Percentiles rank a stretch among this genome's conserved stretches.
Conservation (phyloP, 2,113 vertebrate species). For the Tragelaphus imberbis region DNA sequence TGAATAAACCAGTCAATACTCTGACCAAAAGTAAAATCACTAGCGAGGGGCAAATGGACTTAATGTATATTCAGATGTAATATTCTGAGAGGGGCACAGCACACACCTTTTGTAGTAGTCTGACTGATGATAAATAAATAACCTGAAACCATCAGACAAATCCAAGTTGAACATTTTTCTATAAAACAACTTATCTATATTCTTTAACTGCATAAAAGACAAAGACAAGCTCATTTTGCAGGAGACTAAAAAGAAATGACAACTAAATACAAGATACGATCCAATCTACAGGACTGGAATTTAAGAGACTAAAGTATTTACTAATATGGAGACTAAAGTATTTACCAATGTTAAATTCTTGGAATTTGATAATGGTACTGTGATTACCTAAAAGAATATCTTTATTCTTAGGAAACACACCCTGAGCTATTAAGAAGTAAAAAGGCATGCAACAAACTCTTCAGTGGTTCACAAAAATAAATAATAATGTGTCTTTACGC, state of each 20-base stretch:
- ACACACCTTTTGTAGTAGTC: not conserved
- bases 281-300: not conserved
- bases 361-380: not conserved
- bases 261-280: not conserved
- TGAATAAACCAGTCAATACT: not conserved
- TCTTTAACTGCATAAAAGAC: not conserved
- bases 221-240: not conserved
- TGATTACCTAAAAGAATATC: not conserved
- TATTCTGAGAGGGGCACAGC: not conserved
- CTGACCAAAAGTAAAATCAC: not conserved
- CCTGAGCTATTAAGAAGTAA: not conserved
- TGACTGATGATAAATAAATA: not conserved
- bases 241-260: not conserved
- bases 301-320: not conserved
- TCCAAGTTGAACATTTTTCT: not conserved
- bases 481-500: not conserved
- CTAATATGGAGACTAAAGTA: not conserved
- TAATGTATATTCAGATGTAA: not conserved
- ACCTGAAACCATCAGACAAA: not conserved
- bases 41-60: not conserved
- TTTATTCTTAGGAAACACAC: not conserved
- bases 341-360: not conserved
- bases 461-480: not conserved
- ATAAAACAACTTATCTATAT: not conserved
- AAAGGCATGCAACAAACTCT: not conserved